Conservation (phyloP, 2,888 invertebrate species). For the Boloria euphrosyne region DNA sequence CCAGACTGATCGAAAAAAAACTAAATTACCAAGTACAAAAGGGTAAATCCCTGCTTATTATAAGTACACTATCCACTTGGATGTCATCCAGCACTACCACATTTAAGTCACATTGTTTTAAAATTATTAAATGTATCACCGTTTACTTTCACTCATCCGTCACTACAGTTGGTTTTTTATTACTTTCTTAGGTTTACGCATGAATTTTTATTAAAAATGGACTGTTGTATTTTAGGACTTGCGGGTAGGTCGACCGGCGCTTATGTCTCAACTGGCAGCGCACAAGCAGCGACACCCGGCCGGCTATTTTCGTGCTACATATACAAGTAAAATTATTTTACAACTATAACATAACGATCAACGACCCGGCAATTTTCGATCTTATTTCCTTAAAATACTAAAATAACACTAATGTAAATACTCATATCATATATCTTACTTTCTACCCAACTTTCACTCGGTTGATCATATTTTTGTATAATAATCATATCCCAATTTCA, state of each 20-base stretch:
- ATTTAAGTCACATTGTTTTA: constrained; percentile 47
- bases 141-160: constrained; percentile 34
- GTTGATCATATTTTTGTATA: too few species aligned
- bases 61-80: constrained; percentile 66
- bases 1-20: not conserved
- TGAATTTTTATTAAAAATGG: constrained; percentile 25
- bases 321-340: constrained; percentile 76
- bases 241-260: constrained; percentile 47
- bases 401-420: not conserved
- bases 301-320: constrained; percentile 78
- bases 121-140: constrained; percentile 45
- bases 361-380: constrained; percentile 65
- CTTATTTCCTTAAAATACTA: constrained; percentile 11
- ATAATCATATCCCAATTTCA: too few species aligned
- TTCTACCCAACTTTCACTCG: too few species aligned
- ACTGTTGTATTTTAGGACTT: constrained; percentile 33
- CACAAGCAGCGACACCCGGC: constrained; percentile 68
- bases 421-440: not conserved
- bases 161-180: constrained; percentile 17
- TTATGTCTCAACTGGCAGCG: constrained; percentile 49
- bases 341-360: constrained; percentile 80
- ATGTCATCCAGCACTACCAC: constrained; percentile 61
- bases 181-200: too few species aligned
- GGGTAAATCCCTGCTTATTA: constrained; percentile 52
- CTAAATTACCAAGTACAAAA: constrained; percentile 53